Percentiles rank a stretch among this genome's conserved stretches.
Evolutionary conservation across 2,113 vertebrate species (phyloP).

Genomic region (human (Homo sapiens)): DNA sequence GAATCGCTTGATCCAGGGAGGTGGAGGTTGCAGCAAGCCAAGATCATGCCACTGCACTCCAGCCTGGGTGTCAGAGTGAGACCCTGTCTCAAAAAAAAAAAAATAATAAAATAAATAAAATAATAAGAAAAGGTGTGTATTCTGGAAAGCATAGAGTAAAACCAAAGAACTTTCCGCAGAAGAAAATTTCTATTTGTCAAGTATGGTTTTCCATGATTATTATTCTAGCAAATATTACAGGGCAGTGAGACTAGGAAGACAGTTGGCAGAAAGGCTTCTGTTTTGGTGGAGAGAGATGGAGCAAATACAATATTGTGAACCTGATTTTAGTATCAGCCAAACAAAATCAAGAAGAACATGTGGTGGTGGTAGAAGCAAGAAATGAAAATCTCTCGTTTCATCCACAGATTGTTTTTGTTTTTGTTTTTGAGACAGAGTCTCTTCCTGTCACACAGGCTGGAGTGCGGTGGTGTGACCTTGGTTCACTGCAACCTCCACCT

Average conservation of each 20-base stretch:
- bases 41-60: too few relatives aligned
- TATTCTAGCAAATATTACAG: constrained; percentile 23
- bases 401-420: too few relatives aligned
- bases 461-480: too few relatives aligned
- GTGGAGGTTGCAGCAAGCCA: too few relatives aligned
- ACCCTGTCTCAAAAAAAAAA: background rate
- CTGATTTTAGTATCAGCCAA: background rate
- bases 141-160: constrained; percentile 34
- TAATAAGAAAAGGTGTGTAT: background rate
- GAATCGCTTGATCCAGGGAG: too few relatives aligned
- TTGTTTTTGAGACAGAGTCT: too few relatives aligned
- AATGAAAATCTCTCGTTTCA: background rate
- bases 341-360: background rate
- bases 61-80: too few relatives aligned
- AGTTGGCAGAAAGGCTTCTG: background rate
- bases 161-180: background rate
- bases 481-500: too few relatives aligned
- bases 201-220: background rate
- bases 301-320: background rate
- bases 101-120: background rate
- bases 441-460: too few relatives aligned
- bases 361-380: background rate
- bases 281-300: background rate
- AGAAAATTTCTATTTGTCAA: constrained; percentile 29
- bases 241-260: background rate